Percentiles rank a stretch among this genome's conserved stretches.
Conservation (phyloP, 2,797 vertebrate genomes). For the Alca torda region DNA sequence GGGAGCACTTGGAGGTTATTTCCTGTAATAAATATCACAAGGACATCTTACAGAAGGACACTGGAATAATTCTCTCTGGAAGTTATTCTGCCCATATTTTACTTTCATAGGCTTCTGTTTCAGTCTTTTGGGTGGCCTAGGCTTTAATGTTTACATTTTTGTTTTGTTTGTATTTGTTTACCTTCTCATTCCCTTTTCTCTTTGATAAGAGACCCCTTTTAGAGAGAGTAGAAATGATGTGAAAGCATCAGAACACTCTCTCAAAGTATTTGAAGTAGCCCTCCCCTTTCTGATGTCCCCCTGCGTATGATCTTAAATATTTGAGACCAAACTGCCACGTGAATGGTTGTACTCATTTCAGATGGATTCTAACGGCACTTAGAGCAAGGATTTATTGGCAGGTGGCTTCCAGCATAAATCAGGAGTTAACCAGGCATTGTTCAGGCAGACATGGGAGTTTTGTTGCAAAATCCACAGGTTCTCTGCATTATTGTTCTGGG, state of each 20-base stretch:
- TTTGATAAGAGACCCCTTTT: conserved; percentile 22
- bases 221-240: neutral
- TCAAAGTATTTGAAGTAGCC: neutral
- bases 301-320: neutral
- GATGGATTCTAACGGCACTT: neutral
- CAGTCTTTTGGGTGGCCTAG: conserved; percentile 13
- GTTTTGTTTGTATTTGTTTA: conserved; percentile 45
- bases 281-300: neutral
- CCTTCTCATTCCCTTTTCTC: neutral
- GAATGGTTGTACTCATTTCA: neutral
- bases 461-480: neutral
- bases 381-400: neutral
- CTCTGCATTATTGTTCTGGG: neutral
- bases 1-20: conserved; percentile 49
- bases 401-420: neutral
- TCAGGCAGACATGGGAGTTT: neutral
- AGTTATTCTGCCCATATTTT: conserved; percentile 42
- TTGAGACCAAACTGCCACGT: neutral
- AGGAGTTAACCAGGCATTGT: neutral
- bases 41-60: conserved; percentile 10
- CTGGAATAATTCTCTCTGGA: conserved; percentile 48
- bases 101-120: neutral
- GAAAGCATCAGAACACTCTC: neutral
- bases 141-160: conserved; percentile 24
- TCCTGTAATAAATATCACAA: conserved; percentile 65